These are phyloP conservation scores for Neodiprion virginianus DNA, from an alignment of 1,140 invertebrate genomes.

Conservation along the genomic window DNA sequence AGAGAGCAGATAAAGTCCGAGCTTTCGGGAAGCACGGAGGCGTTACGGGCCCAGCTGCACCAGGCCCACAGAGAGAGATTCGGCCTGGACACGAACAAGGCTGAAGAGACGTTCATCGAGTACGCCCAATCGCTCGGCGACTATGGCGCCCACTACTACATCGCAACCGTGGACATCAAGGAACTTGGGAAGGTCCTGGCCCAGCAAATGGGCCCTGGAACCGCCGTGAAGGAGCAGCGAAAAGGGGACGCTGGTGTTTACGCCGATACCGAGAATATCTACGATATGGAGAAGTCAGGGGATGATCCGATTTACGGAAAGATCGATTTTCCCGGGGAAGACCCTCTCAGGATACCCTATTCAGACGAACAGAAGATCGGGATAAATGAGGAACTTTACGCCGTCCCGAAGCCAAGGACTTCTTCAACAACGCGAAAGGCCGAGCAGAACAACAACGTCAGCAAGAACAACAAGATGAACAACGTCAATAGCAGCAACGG, in stretches of 20 bases:
- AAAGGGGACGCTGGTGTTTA: conserved; percentile 11
- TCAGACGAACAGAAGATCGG: conserved; percentile 8
- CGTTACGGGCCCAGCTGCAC: conserved; percentile 59
- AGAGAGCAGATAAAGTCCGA: conserved; percentile 48
- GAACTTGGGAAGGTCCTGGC: conserved; percentile 49
- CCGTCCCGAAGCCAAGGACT: conserved; percentile 26
- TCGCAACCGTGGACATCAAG: conserved; percentile 63
- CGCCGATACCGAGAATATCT: conserved; percentile 36
- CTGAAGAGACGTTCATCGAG: conserved; percentile 75
- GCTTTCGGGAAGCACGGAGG: conserved; percentile 58
- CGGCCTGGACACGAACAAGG: conserved; percentile 70
- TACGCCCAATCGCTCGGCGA: conserved; percentile 71
- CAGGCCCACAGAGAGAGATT: conserved; percentile 68
- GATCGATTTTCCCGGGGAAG: conserved; percentile 3
- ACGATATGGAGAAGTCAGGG: conserved; percentile 20
- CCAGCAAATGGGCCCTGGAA: conserved; percentile 34
- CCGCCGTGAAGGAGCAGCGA: neutral
- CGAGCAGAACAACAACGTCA: conserved; percentile 30
- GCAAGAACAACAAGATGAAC: conserved; percentile 28
- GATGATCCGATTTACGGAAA: conserved; percentile 16
- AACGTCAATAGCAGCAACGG: conserved; percentile 28
- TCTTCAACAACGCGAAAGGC: conserved; percentile 19
- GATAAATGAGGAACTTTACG: conserved; percentile 28
- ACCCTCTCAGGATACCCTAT: too few relatives aligned
- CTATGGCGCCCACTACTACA: conserved; percentile 79